Percentiles rank a stretch among this genome's conserved stretches.
These are phyloP conservation scores for Cardiocondyla obscurior DNA, from an alignment of 1,140 invertebrate species.

Conservation along the genomic window DNA sequence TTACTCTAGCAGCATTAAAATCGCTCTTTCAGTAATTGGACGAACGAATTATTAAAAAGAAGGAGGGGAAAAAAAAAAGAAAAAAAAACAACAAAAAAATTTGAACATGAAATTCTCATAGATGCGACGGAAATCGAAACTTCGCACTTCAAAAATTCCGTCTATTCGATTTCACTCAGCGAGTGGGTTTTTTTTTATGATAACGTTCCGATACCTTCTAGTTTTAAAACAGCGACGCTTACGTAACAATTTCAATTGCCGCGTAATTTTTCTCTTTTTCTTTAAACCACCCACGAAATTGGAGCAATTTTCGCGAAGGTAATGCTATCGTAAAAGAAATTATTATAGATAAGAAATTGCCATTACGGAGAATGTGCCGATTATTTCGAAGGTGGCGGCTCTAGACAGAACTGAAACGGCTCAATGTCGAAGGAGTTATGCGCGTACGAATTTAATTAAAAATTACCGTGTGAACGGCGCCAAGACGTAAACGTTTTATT, in stretches of 20 bases:
- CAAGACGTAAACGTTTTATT: not conserved
- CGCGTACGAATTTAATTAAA: not conserved
- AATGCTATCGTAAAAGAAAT: not conserved
- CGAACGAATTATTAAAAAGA: not conserved
- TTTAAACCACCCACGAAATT: too few species aligned
- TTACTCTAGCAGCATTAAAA: not conserved
- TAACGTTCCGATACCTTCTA: not conserved
- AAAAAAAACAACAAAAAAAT: too few species aligned
- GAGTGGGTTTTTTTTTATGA: not conserved
- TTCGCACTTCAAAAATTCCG: not conserved
- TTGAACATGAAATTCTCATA: too few species aligned
- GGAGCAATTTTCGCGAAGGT: not conserved
- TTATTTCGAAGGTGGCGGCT: not conserved
- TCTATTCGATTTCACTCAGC: not conserved
- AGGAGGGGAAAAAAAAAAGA: too few species aligned
- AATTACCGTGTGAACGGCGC: not conserved
- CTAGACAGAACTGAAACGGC: not conserved
- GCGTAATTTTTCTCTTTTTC: not conserved
- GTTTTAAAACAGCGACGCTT: not conserved
- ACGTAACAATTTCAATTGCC: not conserved
- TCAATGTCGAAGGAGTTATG: not conserved
- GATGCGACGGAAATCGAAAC: not conserved
- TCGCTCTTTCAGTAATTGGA: not conserved
- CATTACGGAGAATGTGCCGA: not conserved
- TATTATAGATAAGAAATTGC: too few species aligned